A percentile compares a stretch with the other conserved stretches of the same genome.
These are phyloP conservation scores for Anthonomus grandis DNA, from an alignment of 1,140 invertebrate genomes.

Conservation along the genomic window DNA sequence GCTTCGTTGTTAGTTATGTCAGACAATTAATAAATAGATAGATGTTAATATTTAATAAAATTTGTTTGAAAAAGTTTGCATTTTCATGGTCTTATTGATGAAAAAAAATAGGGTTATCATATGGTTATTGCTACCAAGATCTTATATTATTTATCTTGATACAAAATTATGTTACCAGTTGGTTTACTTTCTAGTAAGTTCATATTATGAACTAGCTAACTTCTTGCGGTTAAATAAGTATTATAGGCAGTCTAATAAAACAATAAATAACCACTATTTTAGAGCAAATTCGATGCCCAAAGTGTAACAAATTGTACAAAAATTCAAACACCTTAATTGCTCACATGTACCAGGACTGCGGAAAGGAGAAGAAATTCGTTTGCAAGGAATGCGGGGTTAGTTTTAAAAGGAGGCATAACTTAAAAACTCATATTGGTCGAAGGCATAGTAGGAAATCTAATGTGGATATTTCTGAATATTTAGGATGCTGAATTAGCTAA, in stretches of 20 bases:
- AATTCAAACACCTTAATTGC: conserved; percentile 41
- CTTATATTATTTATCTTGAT: too few species aligned
- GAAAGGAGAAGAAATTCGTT: conserved; percentile 18
- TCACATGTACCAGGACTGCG: conserved; percentile 27
- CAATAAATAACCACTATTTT: background rate
- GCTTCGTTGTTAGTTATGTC: too few species aligned
- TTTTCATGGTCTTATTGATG: too few species aligned
- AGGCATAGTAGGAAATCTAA: background rate
- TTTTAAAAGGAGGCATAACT: conserved; percentile 18
- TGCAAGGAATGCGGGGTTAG: conserved; percentile 12
- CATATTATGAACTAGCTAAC: too few species aligned
- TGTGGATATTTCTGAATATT: too few species aligned
- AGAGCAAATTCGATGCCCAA: conserved; percentile 19
- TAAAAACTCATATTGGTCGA: conserved; percentile 13
- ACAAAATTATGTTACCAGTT: too few species aligned
- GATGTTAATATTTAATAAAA: too few species aligned
- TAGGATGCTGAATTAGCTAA: background rate
- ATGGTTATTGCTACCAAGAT: too few species aligned
- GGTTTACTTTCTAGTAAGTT: too few species aligned
- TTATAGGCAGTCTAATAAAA: background rate
- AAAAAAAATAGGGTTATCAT: too few species aligned
- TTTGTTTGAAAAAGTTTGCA: too few species aligned
- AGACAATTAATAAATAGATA: too few species aligned
- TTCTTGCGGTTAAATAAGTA: background rate
- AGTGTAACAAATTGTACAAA: conserved; percentile 38